A percentile compares a stretch with the other conserved stretches of the same genome.
Evolutionary conservation across 53 echinoderm and acorn worm genomes (phyloP).

Genomic region (Antedon mediterranea): DNA sequence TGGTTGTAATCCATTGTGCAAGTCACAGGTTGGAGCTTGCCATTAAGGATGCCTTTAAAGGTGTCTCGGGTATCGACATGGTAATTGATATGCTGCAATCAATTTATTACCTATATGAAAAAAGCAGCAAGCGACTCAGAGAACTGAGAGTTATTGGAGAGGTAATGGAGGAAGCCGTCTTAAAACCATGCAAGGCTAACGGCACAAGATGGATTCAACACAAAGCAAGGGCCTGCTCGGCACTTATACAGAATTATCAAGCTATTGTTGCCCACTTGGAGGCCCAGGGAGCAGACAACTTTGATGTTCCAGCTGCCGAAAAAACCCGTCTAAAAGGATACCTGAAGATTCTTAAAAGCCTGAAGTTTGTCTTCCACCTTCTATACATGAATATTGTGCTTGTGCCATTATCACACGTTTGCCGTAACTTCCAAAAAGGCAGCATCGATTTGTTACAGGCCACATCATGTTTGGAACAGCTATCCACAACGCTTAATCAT

Average conservation of each 20-base stretch:
- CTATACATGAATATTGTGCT: slow-evolving; percentile 20
- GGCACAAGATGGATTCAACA: slow-evolving; percentile 33
- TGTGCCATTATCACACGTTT: slow-evolving; percentile 22
- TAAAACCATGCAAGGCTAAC: slow-evolving; percentile 23
- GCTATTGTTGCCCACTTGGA: slow-evolving; percentile 3
- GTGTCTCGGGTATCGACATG: not conserved
- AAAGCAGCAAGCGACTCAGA: slow-evolving; percentile 19
- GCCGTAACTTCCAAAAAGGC: slow-evolving; percentile 20
- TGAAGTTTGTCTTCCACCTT: slow-evolving; percentile 28
- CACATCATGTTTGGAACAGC: not conserved
- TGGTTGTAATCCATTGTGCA: not conserved
- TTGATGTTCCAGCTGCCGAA: slow-evolving; percentile 6
- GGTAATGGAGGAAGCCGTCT: slow-evolving; percentile 20
- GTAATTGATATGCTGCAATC: slow-evolving; percentile 2
- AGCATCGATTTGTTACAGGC: slow-evolving; percentile 8
- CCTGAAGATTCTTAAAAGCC: slow-evolving; percentile 15
- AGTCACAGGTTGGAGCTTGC: not conserved
- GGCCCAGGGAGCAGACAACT: not conserved
- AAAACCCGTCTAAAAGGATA: slow-evolving; percentile 18
- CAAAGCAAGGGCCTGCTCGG: slow-evolving; percentile 17
- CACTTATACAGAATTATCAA: slow-evolving; percentile 21
- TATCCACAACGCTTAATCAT: not conserved
- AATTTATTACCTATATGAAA: slow-evolving; percentile 7
- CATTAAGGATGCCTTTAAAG: not conserved
- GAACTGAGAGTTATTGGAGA: slow-evolving; percentile 18